Evolutionary conservation across 2,113 vertebrate genomes (phyloP), one percentile per base, ranked within the genome.

Genomic region (Neogobius melanostomus): DNA sequence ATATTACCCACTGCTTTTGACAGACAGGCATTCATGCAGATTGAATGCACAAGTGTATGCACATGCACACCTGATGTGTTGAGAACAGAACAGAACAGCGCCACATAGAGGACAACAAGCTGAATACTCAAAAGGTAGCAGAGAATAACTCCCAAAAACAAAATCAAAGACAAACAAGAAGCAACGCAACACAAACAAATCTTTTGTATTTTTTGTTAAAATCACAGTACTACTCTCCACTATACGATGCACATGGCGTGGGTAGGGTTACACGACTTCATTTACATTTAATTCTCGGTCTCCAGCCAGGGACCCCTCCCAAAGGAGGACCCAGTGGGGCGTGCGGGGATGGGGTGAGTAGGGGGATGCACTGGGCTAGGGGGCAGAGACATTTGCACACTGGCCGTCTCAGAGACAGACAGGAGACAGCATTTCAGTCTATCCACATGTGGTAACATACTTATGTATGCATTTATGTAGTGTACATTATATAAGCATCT

Each of bases 281-380:
- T 93, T 91, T 91, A 91, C 90, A 93, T 90, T 86, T 84, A 9
- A 82, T 72, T 88, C 71, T 79, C 48, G 66, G 70, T 90, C 92
- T 91, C 92, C 92, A 93, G 92, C 92, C 92, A 92, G 88, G 92
- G 90, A 92, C 91, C 91, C 89, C 91, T 91, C 91, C 92, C 91
- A 80, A 90, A 88, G 87, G 91, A 92, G 90, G 92, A 92, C 92
- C 92, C 91, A 93, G 92, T 91, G 90, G 85, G 86, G 88, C 78
- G 67, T 72, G 12, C 65, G 47, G 67, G 71, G 80, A 69, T 72
- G 65, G 81, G 79, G 68, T 50, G 59, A 51, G 66, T 59, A 71
- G 88, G 90, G 91, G 88, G 82, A 81, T 77, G 79, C 87, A 93
- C 92, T 92, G 92, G 92, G 91, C 82, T 87, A 91, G 89, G 90